Percentiles rank a stretch among this genome's conserved stretches.
Conservation (phyloP, 2,797 vertebrate genomes). For the Hylomyscus alleni region DNA sequence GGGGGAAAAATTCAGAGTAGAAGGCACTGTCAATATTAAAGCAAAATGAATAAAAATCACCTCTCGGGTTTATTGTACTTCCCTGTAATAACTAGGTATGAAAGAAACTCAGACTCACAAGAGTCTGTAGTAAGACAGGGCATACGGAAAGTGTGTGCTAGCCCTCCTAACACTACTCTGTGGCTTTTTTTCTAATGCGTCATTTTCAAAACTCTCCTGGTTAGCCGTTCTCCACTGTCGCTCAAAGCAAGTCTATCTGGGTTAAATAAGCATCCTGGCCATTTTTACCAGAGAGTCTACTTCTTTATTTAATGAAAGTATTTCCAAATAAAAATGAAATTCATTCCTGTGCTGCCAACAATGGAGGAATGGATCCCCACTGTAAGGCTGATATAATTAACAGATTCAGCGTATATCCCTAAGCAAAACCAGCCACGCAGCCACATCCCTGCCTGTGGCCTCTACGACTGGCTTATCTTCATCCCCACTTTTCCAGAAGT, state of each 20-base stretch:
- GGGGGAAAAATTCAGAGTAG: slow-evolving; percentile 50
- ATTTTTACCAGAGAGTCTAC: slow-evolving; percentile 55
- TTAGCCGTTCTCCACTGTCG: neutral
- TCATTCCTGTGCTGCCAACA: slow-evolving; percentile 45
- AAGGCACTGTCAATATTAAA: slow-evolving; percentile 53
- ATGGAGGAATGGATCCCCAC: neutral
- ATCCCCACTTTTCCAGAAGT: neutral
- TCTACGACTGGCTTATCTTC: slow-evolving; percentile 4
- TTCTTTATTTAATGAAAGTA: slow-evolving; percentile 53
- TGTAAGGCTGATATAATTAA: neutral
- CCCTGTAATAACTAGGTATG: neutral
- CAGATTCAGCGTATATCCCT: neutral
- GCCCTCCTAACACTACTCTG: neutral
- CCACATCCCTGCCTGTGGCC: neutral
- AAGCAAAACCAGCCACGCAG: slow-evolving; percentile 31
- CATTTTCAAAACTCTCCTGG: slow-evolving; percentile 45
- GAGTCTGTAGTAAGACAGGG: neutral
- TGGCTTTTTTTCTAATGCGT: neutral
- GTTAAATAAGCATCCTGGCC: slow-evolving; percentile 8
- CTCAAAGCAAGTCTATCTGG: neutral
- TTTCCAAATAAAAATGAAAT: slow-evolving; percentile 66
- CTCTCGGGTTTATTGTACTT: neutral
- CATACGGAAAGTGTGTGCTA: neutral
- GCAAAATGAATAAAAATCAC: slow-evolving; percentile 56
- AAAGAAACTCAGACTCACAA: slow-evolving; percentile 25